Base-by-base conservation (phyloP, 1,140 invertebrate genomes). In the Sycobia sp. region DNA sequence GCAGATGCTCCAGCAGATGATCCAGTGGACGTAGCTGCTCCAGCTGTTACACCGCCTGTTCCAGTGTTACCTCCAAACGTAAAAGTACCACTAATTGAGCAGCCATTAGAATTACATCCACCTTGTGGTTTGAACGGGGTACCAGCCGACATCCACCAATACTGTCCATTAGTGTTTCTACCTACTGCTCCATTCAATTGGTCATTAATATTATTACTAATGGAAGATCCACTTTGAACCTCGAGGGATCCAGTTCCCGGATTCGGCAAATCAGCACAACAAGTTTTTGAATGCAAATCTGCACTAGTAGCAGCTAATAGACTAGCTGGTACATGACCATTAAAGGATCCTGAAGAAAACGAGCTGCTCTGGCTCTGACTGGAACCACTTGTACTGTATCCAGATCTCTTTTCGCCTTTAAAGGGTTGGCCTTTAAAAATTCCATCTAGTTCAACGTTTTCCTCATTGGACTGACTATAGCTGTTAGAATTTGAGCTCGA, bases 401-500 rank as follows among this genome's bases (percentile, higher is more conserved):
- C 66, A 0, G 54, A 62, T 8, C 64, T 43, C 18, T 65, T 60
- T 8, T 49, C 25, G n/a, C 58, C 64, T 0, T 51, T 49, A 55
- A 69, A 65, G 13, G 43, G n/a, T 46, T 60, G 64, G 7, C 67
- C 67, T 23, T 66, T 65, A 9, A 60, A n/a, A 34, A 68, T 10
- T 4, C 65, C 66, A 23, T 50, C n/a, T 1, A 67, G 14, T 58
- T 69, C 63, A 8, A 59, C 10, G 2, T 66, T 38, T 14, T 69
- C 62, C 14, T 65, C 20, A 20, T 71, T 66, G 2, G 51, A 25
- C 20, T 70, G 64, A 20, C 49, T 60, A 34, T 63, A 69, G 14
- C 62, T 64, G 18, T 69, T 68, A 3, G 64, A 59, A 22, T 66
- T 72, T 1, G 61, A 54, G 43, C 55, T 71, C 3, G 65, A 66